Evolutionary conservation across 1,140 invertebrate species (phyloP), one percentile per base, ranked within the genome.

Genomic region (Penaeus chinensis): DNA sequence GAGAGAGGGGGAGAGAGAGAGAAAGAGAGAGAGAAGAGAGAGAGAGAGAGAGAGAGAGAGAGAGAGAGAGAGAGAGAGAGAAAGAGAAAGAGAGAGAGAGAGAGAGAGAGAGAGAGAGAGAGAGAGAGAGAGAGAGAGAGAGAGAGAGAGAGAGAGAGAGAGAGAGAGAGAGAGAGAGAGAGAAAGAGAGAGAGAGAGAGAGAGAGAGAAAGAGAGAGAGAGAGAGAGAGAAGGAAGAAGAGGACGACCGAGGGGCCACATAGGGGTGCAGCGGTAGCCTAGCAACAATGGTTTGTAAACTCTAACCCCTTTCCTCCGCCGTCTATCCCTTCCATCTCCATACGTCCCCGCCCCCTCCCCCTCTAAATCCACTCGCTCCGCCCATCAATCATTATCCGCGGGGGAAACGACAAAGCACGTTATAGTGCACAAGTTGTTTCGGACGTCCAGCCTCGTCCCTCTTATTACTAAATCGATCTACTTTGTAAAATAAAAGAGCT

Each of bases 241-340:
- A 81, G 54, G 79, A 81, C 8, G 47, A 32, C 16, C 19, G 24
- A 60, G 79, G 60, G 47, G 18, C 27, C 22, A 54, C 27, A 61
- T 19, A 32, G 54, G 54, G 54, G 54, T 54, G 54, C 54, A 54
- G 54, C 54, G n/a, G 74, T 27, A 37, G 74, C 32, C 32, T 27
- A 37, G 74, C 27, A 37, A 77, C 20, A 47, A 22, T 24, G 32
- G 32, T 37, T 77, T 47, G 20, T 37, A 77, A 77, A 22, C 32
- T 77, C 42, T 77, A 24, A 77, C 74, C 74, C 32, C 16, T 77
- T 47, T 37, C 74, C 74, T 47, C 74, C 20, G 32, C 74, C 74
- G 20, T 47, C 32, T 77, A 27, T 77, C 32, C 74, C 74, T 37
- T 22, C 74, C 20, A 77, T 77, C 20, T 77, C 32, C 74, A 27